These are phyloP conservation scores for Megalurothrips usitatus DNA, from an alignment of 2,888 invertebrate genomes.

Conservation along the genomic window DNA sequence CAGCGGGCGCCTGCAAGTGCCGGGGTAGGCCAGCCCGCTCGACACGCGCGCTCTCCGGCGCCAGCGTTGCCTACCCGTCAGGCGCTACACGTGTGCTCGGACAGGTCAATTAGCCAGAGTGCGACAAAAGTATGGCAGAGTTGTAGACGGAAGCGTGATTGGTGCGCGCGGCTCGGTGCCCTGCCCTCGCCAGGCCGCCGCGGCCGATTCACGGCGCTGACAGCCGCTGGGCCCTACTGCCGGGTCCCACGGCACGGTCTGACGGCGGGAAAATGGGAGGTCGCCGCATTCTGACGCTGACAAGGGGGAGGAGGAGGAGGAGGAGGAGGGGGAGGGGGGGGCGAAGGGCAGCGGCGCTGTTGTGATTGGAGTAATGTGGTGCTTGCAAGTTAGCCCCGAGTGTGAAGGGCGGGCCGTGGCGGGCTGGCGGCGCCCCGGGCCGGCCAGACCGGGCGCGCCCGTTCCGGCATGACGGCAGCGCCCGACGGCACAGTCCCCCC, in stretches of 20 bases:
- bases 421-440: neutral
- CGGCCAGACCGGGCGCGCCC: no score
- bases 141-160: no score
- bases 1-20: no score
- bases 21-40: no score
- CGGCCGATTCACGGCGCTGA: neutral
- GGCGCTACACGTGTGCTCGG: no score
- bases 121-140: no score
- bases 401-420: neutral
- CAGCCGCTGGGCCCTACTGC: neutral
- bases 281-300: no score
- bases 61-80: no score
- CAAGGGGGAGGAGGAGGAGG: neutral
- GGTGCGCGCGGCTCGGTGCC: neutral
- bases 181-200: neutral
- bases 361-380: constrained; percentile 19
- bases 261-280: neutral
- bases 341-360: neutral
- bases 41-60: neutral
- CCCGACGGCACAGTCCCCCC: no score
- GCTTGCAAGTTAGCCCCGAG: constrained; percentile 17
- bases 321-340: neutral
- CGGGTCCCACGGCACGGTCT: no score
- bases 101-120: no score
- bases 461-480: no score